Evolutionary conservation across 2,888 invertebrate species (phyloP), one percentile per base, ranked within the genome.

Genomic region (Polietes domitor): DNA sequence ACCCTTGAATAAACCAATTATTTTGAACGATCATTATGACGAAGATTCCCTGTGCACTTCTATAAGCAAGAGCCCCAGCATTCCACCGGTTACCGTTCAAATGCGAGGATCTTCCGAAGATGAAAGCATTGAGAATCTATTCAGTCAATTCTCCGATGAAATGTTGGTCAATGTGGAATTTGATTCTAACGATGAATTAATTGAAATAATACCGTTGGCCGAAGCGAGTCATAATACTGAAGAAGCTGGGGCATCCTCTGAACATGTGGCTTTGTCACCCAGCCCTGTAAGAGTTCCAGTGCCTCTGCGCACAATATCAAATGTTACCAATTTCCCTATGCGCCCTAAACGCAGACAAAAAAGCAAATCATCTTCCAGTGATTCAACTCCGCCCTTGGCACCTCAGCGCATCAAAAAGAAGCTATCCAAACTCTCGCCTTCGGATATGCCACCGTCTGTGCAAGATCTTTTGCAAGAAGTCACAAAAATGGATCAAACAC

Each of bases 151-250:
- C 28, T 88, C 90, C 2, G 90, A 92, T 86, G 90, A 92, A 79
- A 91, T 92, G 91, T 77, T 92, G 1, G 91, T 90, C 1, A 89
- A 91, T 77, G 91, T 90, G 3, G 91, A 92, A 70, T 92, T 92
- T 58, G 91, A 92, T 85, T 91, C 91, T 10, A 91, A 91, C 77
- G 92, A 91, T 77, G 92, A 92, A 53, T 77, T 92, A 4, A 80
- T 92, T 10, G 89, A 87, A 1, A 91, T 91, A 24, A 90, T 89
- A 1, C 91, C 90, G 0, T 82, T 87, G 32, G 85, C 85, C 0
- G 83, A 84, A 0, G 7, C 86, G 1, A 37, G 10, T 37, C 37
- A 3, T 37, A 37, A 7, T 37, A 7, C 37, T 3, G 12, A 7
- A 7, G 37, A 37, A 37, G 12, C 37, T 9, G 6, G 37, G 4